Evolutionary conservation across 2,888 invertebrate genomes (phyloP).

Genomic region (Brachylomia viminalis): DNA sequence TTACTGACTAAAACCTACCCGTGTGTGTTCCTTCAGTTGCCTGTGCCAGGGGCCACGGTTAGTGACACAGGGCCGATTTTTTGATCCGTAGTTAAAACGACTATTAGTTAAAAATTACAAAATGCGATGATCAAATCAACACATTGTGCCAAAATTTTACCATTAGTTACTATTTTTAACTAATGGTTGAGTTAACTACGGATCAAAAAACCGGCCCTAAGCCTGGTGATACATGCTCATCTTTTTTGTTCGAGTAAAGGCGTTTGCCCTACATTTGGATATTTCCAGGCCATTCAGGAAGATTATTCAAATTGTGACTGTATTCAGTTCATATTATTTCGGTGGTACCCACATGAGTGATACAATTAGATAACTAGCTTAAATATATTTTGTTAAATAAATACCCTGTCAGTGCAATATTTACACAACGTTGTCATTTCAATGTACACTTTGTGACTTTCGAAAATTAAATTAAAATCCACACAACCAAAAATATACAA

Average conservation of each 20-base stretch:
- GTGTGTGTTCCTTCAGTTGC: no score
- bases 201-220: no score
- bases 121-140: no score
- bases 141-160: no score
- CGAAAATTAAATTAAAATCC: conserved; percentile 17
- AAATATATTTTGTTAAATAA: neutral
- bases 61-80: no score
- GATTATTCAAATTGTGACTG: neutral
- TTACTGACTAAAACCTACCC: no score
- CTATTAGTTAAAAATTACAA: no score
- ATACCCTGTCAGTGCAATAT: neutral
- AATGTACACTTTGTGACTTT: neutral
- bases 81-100: no score
- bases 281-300: neutral
- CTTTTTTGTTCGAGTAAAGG: neutral
- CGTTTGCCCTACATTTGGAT: neutral
- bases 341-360: neutral
- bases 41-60: no score
- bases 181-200: no score
- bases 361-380: neutral
- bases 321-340: neutral
- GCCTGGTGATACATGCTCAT: neutral
- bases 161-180: no score
- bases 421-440: neutral
- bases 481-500: conserved; percentile 8